Conservation (phyloP, 2,797 vertebrate genomes). For the Lepilemur ruficaudatus region DNA sequence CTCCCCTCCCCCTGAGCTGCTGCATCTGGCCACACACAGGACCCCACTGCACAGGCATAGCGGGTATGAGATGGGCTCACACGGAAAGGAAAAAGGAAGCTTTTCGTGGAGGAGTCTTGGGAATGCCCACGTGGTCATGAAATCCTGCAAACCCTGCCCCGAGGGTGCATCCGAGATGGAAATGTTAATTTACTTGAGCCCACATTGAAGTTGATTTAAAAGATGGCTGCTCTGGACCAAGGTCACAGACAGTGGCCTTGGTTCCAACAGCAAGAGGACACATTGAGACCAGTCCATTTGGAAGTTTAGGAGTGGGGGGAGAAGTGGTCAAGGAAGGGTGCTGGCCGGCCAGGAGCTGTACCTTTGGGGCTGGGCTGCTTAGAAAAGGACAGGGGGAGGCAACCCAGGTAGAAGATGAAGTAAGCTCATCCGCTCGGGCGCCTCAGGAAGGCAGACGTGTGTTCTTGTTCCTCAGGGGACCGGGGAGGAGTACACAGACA, state of each 20-base stretch:
- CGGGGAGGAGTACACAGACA: background rate
- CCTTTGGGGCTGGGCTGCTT: background rate
- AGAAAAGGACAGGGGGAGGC: background rate
- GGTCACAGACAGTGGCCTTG: background rate
- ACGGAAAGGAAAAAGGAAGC: background rate
- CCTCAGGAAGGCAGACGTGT: background rate
- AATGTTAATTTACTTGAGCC: background rate
- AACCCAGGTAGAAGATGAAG: background rate
- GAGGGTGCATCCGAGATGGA: background rate
- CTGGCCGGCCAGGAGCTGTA: background rate
- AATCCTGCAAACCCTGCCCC: background rate
- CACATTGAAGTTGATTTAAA: background rate
- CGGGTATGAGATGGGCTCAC: too few species aligned
- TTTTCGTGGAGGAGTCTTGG: background rate
- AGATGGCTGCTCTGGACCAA: background rate
- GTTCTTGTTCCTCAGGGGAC: background rate
- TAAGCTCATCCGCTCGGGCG: background rate
- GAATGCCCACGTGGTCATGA: background rate
- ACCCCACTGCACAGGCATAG: background rate
- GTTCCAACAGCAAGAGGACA: background rate
- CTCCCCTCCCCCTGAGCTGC: background rate
- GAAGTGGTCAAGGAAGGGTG: background rate
- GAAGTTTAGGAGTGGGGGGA: background rate
- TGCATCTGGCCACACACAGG: background rate
- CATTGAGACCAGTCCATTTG: background rate